Conservation (phyloP, 2,797 vertebrate species). For the Aythya fuligula region DNA sequence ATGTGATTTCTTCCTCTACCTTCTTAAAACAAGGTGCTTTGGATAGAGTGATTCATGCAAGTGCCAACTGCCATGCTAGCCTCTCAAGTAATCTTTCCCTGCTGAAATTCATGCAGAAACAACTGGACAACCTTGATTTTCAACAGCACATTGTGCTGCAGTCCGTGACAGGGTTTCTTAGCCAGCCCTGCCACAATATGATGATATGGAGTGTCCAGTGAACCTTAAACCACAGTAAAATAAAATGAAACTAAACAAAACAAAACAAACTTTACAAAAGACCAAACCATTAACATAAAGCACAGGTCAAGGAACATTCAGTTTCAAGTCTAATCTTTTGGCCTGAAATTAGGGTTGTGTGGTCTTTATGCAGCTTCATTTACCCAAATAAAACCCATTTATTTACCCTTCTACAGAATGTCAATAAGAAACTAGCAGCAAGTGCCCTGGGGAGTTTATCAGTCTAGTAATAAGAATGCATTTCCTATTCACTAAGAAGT, state of each 20-base stretch:
- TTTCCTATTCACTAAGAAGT: not conserved
- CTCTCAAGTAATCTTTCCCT: not conserved
- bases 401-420: not conserved
- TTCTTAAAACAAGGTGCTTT: not conserved
- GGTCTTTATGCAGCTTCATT: not conserved
- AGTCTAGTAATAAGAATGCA: not conserved
- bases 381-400: not conserved
- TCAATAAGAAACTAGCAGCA: not conserved
- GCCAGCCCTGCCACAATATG: not conserved
- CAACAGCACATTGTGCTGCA: not conserved
- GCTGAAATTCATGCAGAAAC: not conserved
- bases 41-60: not conserved
- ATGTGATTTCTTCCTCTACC: not conserved
- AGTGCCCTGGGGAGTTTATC: not conserved
- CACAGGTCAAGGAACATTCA: not conserved
- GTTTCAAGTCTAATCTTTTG: not conserved
- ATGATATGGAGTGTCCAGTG: no score
- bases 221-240: not conserved
- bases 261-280: not conserved
- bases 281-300: not conserved
- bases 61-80: not conserved
- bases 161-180: not conserved
- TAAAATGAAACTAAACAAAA: no score
- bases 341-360: not conserved
- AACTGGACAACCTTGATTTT: not conserved